Evolutionary conservation across 92 coral and sea anemone genomes (phyloP).

Genomic region (Actinostola sp.): DNA sequence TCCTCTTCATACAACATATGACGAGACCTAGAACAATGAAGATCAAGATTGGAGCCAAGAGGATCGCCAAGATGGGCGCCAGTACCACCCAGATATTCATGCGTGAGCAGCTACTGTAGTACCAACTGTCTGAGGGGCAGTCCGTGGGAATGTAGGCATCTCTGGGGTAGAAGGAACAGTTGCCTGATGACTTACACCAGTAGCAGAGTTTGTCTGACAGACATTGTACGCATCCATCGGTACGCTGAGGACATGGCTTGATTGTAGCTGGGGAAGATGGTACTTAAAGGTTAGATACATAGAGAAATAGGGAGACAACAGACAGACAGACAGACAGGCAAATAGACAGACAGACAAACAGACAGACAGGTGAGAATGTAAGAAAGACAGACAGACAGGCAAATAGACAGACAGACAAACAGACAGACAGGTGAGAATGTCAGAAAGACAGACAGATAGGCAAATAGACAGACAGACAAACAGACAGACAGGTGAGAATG

Average conservation of each 20-base stretch:
- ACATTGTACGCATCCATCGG: slow-evolving; percentile 29
- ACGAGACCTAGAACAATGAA: slow-evolving; percentile 16
- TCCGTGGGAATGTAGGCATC: slow-evolving; percentile 24
- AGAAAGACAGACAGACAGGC: too few relatives aligned
- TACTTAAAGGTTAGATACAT: neutral
- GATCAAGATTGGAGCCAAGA: slow-evolving; percentile 1
- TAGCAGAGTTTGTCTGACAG: slow-evolving; percentile 18
- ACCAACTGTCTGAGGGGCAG: slow-evolving; percentile 20
- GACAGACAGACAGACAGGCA: too few relatives aligned
- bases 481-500: too few relatives aligned
- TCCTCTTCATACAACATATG: slow-evolving; percentile 15
- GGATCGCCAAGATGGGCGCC: slow-evolving; percentile 14
- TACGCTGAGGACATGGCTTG: slow-evolving; percentile 36
- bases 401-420: too few relatives aligned
- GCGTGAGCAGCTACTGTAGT: slow-evolving; percentile 18
- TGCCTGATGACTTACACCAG: slow-evolving; percentile 31
- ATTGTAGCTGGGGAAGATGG: slow-evolving; percentile 1
- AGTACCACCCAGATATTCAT: slow-evolving; percentile 20
- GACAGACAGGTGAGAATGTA: too few relatives aligned
- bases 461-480: too few relatives aligned
- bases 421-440: too few relatives aligned
- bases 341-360: too few relatives aligned
- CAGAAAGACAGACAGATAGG: too few relatives aligned
- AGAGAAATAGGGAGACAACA: neutral
- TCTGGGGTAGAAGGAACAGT: slow-evolving; percentile 18